phyloP scores from a whole-genome alignment of 2,888 invertebrate species.

The Harpalus rubripes region DNA sequence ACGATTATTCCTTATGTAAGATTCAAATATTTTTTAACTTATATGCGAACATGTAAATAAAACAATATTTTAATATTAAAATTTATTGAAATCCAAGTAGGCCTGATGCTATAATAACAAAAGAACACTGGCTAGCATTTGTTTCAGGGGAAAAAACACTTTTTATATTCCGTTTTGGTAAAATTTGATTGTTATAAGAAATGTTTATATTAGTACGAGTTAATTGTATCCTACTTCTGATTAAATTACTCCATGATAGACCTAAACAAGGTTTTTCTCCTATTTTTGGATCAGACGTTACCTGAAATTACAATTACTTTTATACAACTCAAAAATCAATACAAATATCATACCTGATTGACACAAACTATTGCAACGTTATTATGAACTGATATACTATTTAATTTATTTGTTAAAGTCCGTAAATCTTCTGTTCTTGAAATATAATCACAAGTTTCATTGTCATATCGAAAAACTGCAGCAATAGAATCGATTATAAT shows the following conservation, averaged over 20 bases:
- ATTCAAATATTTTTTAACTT: too few species aligned
- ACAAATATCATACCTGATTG: conserved; percentile 82
- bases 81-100: conserved; percentile 69
- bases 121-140: conserved; percentile 77
- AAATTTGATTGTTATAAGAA: conserved; percentile 67
- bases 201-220: conserved; percentile 72
- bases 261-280: conserved; percentile 81
- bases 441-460: conserved; percentile 77
- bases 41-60: too few species aligned
- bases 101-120: conserved; percentile 79
- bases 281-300: conserved; percentile 74
- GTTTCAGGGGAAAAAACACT: conserved; percentile 82
- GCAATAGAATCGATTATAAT: conserved; percentile 88
- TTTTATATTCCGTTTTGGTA: conserved; percentile 77
- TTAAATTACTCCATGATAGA: conserved; percentile 83
- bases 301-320: conserved; percentile 71
- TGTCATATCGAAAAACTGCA: conserved; percentile 82
- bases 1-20: background rate
- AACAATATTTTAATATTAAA: too few species aligned
- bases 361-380: conserved; percentile 83
- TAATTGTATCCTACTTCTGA: conserved; percentile 81
- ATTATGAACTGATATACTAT: conserved; percentile 79
- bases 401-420: conserved; percentile 80
- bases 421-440: conserved; percentile 81
- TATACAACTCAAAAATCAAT: conserved; percentile 37